Evolutionary conservation across 2,888 invertebrate genomes (phyloP).

Genomic region (Melipona beecheii): DNA sequence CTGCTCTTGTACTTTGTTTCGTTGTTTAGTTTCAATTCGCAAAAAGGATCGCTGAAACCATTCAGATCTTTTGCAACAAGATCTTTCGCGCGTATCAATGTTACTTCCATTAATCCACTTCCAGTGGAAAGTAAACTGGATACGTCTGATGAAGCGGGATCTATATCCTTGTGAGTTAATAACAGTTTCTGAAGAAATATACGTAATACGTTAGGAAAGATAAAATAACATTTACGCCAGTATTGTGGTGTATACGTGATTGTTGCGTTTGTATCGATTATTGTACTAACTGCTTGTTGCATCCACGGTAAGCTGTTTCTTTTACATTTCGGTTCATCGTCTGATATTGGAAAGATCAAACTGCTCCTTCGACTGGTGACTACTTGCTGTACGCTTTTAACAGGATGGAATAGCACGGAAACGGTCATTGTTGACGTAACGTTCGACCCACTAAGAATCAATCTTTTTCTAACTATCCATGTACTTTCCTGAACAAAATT

Average conservation of each 20-base stretch:
- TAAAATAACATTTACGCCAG: not conserved
- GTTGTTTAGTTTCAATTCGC: constrained; percentile 84
- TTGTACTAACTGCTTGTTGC: constrained; percentile 80
- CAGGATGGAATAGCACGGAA: constrained; percentile 85
- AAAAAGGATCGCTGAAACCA: constrained; percentile 86
- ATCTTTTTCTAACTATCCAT: constrained; percentile 77
- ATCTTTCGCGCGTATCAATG: constrained; percentile 84
- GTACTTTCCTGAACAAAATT: constrained; percentile 73
- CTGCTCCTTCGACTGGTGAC: constrained; percentile 76
- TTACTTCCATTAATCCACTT: constrained; percentile 84
- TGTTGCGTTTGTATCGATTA: not conserved
- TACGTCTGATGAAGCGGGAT: constrained; percentile 79
- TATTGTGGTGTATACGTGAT: constrained; percentile 17
- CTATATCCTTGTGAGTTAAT: constrained; percentile 78
- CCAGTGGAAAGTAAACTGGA: constrained; percentile 82
- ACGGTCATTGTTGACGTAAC: constrained; percentile 82
- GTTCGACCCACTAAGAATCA: constrained; percentile 79
- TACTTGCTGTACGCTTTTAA: constrained; percentile 78
- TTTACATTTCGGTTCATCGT: constrained; percentile 80
- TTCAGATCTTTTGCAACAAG: constrained; percentile 85
- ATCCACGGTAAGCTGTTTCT: constrained; percentile 83
- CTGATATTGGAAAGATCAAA: constrained; percentile 68
- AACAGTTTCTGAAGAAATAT: constrained; percentile 76
- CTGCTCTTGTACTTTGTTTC: constrained; percentile 85
- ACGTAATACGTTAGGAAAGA: constrained; percentile 2